Conservation (phyloP, 2,888 invertebrate genomes). For the Tipula unca region DNA sequence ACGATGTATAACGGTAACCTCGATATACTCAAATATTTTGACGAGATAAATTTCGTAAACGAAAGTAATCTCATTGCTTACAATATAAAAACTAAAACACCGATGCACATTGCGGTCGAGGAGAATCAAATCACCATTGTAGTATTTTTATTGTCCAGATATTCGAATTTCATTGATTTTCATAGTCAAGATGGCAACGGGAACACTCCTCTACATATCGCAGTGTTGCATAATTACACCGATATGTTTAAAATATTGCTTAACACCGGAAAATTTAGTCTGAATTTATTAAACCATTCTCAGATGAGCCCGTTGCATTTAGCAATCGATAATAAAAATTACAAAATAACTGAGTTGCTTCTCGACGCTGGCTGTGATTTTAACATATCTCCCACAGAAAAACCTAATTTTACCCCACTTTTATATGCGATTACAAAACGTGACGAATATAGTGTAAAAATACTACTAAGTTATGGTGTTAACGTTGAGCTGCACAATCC, state of each 20-base stretch:
- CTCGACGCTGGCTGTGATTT: background rate
- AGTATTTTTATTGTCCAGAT: background rate
- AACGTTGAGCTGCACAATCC: background rate
- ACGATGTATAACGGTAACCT: background rate
- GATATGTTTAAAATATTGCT: background rate
- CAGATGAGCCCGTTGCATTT: background rate
- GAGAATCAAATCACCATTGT: background rate
- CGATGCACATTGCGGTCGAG: background rate
- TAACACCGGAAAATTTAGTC: background rate
- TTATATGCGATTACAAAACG: background rate
- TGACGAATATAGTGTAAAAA: background rate
- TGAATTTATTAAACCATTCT: background rate
- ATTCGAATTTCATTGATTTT: background rate
- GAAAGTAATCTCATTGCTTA: background rate
- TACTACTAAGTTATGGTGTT: background rate
- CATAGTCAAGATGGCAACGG: background rate
- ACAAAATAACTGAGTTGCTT: background rate
- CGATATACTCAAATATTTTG: background rate
- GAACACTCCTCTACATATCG: background rate
- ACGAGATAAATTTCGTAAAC: background rate
- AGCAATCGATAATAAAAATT: background rate
- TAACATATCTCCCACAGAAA: background rate
- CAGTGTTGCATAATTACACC: background rate
- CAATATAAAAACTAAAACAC: background rate
- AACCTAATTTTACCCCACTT: background rate